Evolutionary conservation across 2,888 invertebrate species (phyloP).

Genomic region (Drosophila glabriapex): DNA sequence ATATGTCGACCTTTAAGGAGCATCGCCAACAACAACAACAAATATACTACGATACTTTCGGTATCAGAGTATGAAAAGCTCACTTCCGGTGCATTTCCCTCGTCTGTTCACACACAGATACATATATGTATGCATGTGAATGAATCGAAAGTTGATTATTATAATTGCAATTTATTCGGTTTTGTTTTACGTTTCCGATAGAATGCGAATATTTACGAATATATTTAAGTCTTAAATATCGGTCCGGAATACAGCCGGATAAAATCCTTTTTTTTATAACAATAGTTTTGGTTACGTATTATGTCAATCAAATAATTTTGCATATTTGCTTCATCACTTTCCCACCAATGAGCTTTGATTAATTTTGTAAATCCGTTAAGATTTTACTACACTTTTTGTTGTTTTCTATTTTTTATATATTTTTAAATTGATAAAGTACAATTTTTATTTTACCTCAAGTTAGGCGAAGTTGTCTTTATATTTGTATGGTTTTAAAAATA

Average conservation of each 20-base stretch:
- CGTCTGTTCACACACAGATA: neutral
- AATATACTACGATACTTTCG: neutral
- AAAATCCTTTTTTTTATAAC: neutral
- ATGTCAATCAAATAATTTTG: neutral
- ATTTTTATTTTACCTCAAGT: neutral
- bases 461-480: neutral
- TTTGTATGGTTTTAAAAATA: neutral
- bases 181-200: neutral
- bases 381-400: neutral
- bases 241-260: neutral
- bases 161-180: slow-evolving; percentile 6
- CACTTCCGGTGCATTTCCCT: slow-evolving; percentile 17
- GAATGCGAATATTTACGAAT: neutral
- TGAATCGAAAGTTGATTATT: neutral
- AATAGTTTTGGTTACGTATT: neutral
- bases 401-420: neutral
- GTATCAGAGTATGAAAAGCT: slow-evolving; percentile 6
- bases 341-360: too few relatives aligned
- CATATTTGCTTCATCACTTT: too few relatives aligned
- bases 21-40: too few relatives aligned
- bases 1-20: too few relatives aligned
- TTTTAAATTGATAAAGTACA: neutral
- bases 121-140: neutral
- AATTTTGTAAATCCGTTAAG: too few relatives aligned
- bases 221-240: neutral